Percentiles rank a stretch among this genome's conserved stretches.
Conservation (phyloP, 2,797 vertebrate species). For the Linurgus olivaceus region DNA sequence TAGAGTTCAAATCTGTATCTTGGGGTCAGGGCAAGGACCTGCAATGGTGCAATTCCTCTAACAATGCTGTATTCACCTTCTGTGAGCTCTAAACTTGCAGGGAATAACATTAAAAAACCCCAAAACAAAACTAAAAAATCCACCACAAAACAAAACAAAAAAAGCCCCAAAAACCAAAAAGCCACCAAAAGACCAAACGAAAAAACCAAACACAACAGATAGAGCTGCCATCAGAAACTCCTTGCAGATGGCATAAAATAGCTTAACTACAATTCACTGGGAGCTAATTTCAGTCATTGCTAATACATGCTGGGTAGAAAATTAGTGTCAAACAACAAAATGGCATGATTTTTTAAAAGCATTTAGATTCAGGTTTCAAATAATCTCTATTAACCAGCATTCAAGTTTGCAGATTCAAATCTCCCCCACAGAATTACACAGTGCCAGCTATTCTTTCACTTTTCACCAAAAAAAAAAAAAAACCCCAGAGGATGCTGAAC, state of each 20-base stretch:
- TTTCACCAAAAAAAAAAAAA: background rate
- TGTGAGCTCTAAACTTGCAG: background rate
- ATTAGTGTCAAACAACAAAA: conserved; percentile 79
- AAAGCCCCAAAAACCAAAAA: no score
- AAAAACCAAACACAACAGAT: background rate
- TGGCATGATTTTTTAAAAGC: conserved; percentile 74
- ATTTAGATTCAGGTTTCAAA: conserved; percentile 67
- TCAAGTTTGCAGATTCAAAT: conserved; percentile 52
- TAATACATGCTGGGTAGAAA: conserved; percentile 76
- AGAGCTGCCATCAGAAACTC: conserved; percentile 53
- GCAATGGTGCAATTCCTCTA: background rate
- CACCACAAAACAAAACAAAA: no score
- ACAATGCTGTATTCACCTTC: background rate
- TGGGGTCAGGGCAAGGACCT: background rate
- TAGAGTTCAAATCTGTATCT: background rate
- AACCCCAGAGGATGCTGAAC: background rate
- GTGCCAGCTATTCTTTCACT: background rate
- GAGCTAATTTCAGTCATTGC: conserved; percentile 79
- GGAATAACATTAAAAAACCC: background rate
- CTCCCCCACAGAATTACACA: background rate
- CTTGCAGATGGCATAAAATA: conserved; percentile 71
- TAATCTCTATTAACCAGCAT: conserved; percentile 59
- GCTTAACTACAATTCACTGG: conserved; percentile 73
- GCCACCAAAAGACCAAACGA: background rate
- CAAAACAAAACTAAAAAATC: background rate